A percentile compares a stretch with the other conserved stretches of the same genome.
Evolutionary conservation across 2,113 vertebrate species (phyloP).

Genomic region (Protobothrops mucrosquamatus): DNA sequence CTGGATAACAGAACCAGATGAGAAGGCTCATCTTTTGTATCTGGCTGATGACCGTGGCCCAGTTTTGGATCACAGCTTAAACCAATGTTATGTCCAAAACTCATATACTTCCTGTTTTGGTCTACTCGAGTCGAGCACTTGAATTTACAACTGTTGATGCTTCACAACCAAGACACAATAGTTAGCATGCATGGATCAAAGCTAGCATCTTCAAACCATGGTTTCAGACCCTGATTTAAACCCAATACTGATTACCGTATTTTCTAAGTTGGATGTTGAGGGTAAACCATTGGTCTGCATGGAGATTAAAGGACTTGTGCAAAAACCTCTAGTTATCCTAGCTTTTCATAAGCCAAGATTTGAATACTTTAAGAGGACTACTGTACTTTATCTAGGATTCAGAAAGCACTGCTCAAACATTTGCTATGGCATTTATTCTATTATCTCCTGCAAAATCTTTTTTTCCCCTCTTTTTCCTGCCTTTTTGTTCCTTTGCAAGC

Average conservation of each 20-base stretch:
- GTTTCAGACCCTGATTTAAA: background rate
- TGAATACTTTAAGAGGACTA: background rate
- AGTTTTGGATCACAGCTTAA: background rate
- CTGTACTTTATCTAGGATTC: background rate
- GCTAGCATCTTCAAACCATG: background rate
- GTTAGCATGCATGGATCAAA: background rate
- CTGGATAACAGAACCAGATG: background rate
- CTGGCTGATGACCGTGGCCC: background rate
- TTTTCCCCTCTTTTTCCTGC: background rate
- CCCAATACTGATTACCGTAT: background rate
- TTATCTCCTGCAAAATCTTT: background rate
- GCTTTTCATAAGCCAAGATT: background rate
- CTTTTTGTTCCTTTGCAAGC: background rate
- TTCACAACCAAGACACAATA: background rate
- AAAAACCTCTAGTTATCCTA: background rate
- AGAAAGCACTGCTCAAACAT: background rate
- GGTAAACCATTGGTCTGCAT: background rate
- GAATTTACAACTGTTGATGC: background rate
- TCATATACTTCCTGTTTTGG: background rate
- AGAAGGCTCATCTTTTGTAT: background rate
- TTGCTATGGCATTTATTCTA: background rate
- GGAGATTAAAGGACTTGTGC: background rate
- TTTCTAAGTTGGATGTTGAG: background rate
- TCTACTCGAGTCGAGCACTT: background rate
- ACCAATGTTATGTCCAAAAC: background rate